Evolutionary conservation across 1,140 invertebrate species (phyloP).

Genomic region (silkworm (Bombyx mori)): ASM3026992v2 NC_085119.1:16587501-16588000

Average conservation of each 20-base stretch:
- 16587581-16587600: conserved; percentile 17
- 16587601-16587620: conserved; percentile 12
- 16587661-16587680: conserved; percentile 13
- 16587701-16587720: conserved; percentile 18
- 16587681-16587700: conserved; percentile 36
- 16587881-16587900: too few relatives aligned
- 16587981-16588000: too few relatives aligned
- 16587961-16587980: too few relatives aligned
- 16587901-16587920: too few relatives aligned
- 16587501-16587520: too few relatives aligned
- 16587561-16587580: conserved; percentile 12
- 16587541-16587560: conserved; percentile 14
- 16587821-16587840: conserved; percentile 15
- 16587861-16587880: background rate
- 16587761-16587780: conserved; percentile 31
- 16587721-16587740: conserved; percentile 34
- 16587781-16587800: conserved; percentile 24
- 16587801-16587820: conserved; percentile 29
- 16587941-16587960: too few relatives aligned
- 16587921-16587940: too few relatives aligned
- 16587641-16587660: conserved; percentile 7
- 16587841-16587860: background rate
- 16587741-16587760: conserved; percentile 27
- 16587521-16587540: conserved; percentile 15
- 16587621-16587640: background rate